Base-by-base conservation (phyloP, 2,888 invertebrate species). In the Bombylius major region DNA sequence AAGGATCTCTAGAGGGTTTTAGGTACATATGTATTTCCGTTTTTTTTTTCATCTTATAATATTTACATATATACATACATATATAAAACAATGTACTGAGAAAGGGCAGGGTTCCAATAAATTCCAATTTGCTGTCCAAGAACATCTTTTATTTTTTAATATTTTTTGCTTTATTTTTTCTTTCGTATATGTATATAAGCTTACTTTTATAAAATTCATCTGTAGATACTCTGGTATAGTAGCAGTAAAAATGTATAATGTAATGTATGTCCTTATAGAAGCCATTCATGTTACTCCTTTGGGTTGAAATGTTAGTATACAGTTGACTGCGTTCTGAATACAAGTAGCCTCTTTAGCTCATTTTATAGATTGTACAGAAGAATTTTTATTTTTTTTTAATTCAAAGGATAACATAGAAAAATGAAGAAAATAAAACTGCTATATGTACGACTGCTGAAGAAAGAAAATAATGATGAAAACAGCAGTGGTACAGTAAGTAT, bases 301-400 rank as follows among this genome's bases (percentile, higher is more conserved):
- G 46, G 50, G 46, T 23, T 34, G 32, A 12, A 39, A 45, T 54
- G 53, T 54, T 53, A 39, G 44, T 53, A 50, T 50, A 55, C 58
- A 58, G 34, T 58, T 58, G 53, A 55, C 53, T 58, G 53, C 55
- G 53, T 51, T 4, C 53, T 53, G 58, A 58, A 58, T 58, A 58
- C 55, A 58, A 58, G 58, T 58, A 55, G 55, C 58, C 58, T 58
- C 53, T 58, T 58, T 58, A 58, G 58, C 51, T 58, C 53, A 53
- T 55, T 58, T 58, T 58, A 55, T 58, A 52, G 52, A 39, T 36
- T 36, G 9, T 36, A 36, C 7, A 3, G 36, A 55, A 32, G 45
- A 47, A 50, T 50, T 55, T 55, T 50, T 54, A 50, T 54, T 42
- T 50, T 34, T 42, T 6, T 54, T 54, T 50, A 34, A 54, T 49